Percentiles rank a stretch among this genome's conserved stretches.
Evolutionary conservation across 2,888 invertebrate genomes (phyloP).

Genomic region (Acleris sparsana): DNA sequence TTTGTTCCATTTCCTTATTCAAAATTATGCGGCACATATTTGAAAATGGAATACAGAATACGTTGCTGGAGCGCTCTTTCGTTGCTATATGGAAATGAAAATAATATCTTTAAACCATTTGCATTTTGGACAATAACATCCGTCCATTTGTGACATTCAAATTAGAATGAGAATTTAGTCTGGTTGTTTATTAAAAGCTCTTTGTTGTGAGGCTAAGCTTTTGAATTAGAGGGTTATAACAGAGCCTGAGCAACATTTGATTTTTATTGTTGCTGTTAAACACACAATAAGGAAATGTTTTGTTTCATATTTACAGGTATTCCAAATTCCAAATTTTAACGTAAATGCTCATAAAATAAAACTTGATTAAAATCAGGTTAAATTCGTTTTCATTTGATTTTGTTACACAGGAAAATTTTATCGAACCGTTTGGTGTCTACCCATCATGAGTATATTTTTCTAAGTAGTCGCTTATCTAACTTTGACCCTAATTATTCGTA

Average conservation of each 20-base stretch:
- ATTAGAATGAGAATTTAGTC: slow-evolving; percentile 37
- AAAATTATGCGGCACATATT: slow-evolving; percentile 69
- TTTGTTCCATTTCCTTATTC: slow-evolving; percentile 69
- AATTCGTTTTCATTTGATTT: no score
- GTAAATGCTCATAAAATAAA: no score
- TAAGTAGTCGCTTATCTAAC: slow-evolving; percentile 14
- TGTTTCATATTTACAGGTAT: no score
- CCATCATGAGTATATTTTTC: not conserved
- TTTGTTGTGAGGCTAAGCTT: slow-evolving; percentile 27
- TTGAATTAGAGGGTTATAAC: not conserved
- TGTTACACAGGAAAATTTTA: no score
- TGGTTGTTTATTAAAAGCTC: slow-evolving; percentile 35
- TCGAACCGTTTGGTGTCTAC: not conserved
- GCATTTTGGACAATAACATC: slow-evolving; percentile 46
- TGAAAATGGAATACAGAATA: slow-evolving; percentile 61
- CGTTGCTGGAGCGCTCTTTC: slow-evolving; percentile 50
- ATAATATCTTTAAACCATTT: slow-evolving; percentile 57
- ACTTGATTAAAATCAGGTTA: no score
- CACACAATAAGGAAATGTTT: not conserved
- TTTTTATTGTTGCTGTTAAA: not conserved
- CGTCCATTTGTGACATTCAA: slow-evolving; percentile 37
- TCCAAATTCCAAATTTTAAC: no score
- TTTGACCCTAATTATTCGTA: slow-evolving; percentile 32
- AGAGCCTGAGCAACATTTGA: not conserved
- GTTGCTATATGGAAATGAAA: slow-evolving; percentile 59